Base-by-base conservation (phyloP, 2,113 vertebrate species). In the Suricata suricatta region DNA sequence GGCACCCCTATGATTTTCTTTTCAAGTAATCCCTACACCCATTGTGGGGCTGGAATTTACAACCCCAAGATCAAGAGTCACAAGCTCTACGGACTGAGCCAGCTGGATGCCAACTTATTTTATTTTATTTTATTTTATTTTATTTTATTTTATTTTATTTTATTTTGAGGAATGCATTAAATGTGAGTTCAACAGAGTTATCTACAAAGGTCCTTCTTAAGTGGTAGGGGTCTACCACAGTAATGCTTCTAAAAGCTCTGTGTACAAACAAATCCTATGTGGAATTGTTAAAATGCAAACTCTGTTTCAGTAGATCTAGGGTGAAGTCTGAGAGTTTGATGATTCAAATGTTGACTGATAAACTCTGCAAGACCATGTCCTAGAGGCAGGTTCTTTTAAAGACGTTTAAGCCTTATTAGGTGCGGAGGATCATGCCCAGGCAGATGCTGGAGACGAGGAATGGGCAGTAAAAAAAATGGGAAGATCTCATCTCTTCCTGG, bases 311-410 rank as follows among this genome's bases (percentile, higher is more conserved):
- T 86, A 80, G 21, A 38, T 92, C 69, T 89, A 21, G 14, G 2
- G 29, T 25, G 69, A 60, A 88, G 38, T 11, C 88, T 74, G 41
- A 83, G 57, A 95, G 33, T 63, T 35, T 69, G 8, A 64, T 85
- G 14, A 89, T 86, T 87, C 74, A 50, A 89, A 12, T 63, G 14
- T 47, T 76, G 66, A 41, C 23, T 52, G 4, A 54, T 29, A 87
- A 27, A 74, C 9, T 88, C 69, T 69, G 33, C 29, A 50, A 91
- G 76, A 77, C 7, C n/a, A 5, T 84, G 7, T 47, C 57, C 41
- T 87, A 85, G 54, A 95, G 54, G 13, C 17, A 94, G 35, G n/a
- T 90, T 90, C 41, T 83, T 93, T 95, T 60, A 66, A 74, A 68
- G 33, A 79, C 80, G 6, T 90, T 66, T 84, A 84, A 90, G 66